These are phyloP conservation scores for Cotesia chilonis DNA, from an alignment of 1,140 invertebrate species.

Conservation along the genomic window DNA sequence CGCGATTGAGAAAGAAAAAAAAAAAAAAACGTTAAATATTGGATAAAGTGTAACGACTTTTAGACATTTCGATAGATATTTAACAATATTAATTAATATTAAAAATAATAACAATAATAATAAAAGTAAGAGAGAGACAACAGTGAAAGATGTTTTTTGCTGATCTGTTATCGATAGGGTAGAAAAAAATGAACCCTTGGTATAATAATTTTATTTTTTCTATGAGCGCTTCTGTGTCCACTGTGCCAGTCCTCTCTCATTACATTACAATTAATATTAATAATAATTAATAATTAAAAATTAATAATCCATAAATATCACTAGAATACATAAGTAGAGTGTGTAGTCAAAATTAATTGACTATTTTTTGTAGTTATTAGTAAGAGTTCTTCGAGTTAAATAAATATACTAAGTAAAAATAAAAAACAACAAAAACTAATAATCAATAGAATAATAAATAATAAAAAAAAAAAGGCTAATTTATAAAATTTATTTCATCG, in stretches of 20 bases:
- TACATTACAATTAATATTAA: neutral
- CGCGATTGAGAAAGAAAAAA: conserved; percentile 6
- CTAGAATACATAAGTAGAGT: too few species aligned
- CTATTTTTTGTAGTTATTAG: too few species aligned
- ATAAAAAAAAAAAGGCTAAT: conserved; percentile 27
- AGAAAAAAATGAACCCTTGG: conserved; percentile 36
- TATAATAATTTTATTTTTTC: conserved; percentile 55
- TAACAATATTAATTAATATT: neutral
- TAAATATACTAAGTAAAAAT: too few species aligned
- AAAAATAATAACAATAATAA: conserved; percentile 17
- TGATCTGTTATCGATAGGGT: conserved; percentile 50
- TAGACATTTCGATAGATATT: neutral
- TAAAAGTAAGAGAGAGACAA: conserved; percentile 18
- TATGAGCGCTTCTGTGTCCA: conserved; percentile 37
- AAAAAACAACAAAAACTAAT: neutral
- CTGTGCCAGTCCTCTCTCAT: conserved; percentile 2
- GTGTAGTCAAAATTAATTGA: too few species aligned
- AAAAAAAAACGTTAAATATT: conserved; percentile 15
- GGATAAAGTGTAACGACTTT: neutral
- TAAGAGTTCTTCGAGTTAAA: neutral
- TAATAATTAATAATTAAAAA: neutral
- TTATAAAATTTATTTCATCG: conserved; percentile 43
- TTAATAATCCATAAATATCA: neutral
- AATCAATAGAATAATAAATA: conserved; percentile 8
- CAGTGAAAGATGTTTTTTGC: conserved; percentile 44